phyloP scores from a whole-genome alignment of 23 tunicate genomes.

The Halocynthia roretzi region DNA sequence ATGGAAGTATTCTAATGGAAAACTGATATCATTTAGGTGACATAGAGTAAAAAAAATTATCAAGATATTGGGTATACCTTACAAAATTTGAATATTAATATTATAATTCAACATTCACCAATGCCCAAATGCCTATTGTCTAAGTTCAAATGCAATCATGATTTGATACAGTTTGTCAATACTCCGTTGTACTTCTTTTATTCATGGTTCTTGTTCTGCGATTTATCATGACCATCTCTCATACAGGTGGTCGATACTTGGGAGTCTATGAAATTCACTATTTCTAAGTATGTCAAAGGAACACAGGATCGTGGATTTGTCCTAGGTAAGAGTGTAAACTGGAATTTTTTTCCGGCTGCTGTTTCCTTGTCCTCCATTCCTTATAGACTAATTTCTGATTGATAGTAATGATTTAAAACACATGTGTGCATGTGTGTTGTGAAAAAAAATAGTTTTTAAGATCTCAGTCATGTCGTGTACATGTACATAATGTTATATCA shows the following conservation, averaged over 20 bases:
- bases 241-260: slow-evolving; percentile 91
- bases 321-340: slow-evolving; percentile 48
- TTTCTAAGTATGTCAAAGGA: slow-evolving; percentile 84
- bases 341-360: neutral
- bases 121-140: too few species aligned
- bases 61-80: too few species aligned
- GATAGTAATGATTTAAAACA: neutral
- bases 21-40: too few species aligned
- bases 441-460: slow-evolving; percentile 5
- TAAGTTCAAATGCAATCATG: too few species aligned
- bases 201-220: too few species aligned
- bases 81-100: too few species aligned
- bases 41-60: too few species aligned
- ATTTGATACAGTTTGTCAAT: too few species aligned
- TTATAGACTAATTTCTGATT: neutral
- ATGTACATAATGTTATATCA: neutral
- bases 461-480: neutral
- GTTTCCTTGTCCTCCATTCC: neutral
- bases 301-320: slow-evolving; percentile 93
- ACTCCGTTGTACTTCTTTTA: too few species aligned
- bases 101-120: too few species aligned
- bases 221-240: neutral
- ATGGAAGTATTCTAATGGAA: too few species aligned
- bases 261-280: slow-evolving; percentile 92
- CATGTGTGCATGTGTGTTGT: neutral